These are phyloP conservation scores for Picus viridis DNA, from an alignment of 2,797 vertebrate species.

Conservation along the genomic window DNA sequence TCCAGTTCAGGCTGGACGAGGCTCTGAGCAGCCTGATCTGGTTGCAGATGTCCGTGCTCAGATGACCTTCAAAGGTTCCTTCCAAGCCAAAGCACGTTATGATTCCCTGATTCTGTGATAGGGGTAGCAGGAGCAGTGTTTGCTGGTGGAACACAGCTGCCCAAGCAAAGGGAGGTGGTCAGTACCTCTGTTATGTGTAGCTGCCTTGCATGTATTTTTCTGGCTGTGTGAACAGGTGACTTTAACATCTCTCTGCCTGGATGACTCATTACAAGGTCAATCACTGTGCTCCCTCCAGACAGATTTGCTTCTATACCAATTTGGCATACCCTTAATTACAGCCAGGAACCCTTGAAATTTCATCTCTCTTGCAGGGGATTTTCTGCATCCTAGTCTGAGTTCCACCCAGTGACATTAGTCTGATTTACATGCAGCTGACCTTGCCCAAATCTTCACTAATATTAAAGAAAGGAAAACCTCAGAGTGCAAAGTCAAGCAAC, in stretches of 20 bases:
- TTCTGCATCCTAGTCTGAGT: constrained; percentile 25
- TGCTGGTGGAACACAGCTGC: neutral
- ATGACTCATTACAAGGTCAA: neutral
- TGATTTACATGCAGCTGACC: constrained; percentile 33
- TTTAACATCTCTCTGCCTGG: neutral
- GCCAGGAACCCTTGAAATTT: constrained; percentile 26
- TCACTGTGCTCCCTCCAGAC: constrained; percentile 38
- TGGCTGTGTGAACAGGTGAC: neutral
- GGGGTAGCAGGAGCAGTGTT: neutral
- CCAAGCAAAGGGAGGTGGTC: neutral
- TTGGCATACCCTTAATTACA: constrained; percentile 44
- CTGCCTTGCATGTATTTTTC: neutral
- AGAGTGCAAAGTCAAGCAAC: neutral
- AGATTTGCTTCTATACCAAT: constrained; percentile 27
- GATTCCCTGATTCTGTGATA: too few relatives aligned
- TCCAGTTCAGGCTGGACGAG: too few relatives aligned
- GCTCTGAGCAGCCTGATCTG: too few relatives aligned
- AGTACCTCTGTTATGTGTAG: neutral
- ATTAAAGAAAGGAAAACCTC: neutral
- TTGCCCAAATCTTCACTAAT: neutral
- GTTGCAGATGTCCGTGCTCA: too few relatives aligned
- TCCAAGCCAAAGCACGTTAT: too few relatives aligned
- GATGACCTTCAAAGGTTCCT: too few relatives aligned
- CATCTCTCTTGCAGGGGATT: neutral
- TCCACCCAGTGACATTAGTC: constrained; percentile 22